Percentiles rank a stretch among this genome's conserved stretches.
These are phyloP conservation scores for Ganaspis sp. DNA, from an alignment of 1,140 invertebrate genomes.

Conservation along the genomic window DNA sequence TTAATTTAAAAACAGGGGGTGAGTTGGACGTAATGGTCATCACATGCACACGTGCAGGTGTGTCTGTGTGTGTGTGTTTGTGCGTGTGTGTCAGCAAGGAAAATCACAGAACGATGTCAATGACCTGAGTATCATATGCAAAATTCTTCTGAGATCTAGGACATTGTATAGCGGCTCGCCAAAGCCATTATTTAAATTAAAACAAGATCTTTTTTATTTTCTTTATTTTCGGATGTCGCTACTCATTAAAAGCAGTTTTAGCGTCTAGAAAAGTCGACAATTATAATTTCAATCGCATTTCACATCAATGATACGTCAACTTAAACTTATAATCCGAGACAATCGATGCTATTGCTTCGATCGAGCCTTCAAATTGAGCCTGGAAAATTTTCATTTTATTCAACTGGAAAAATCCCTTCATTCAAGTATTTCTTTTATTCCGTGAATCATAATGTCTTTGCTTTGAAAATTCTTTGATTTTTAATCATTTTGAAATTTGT, in stretches of 20 bases:
- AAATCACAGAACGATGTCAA: slow-evolving; percentile 74
- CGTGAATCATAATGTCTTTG: not conserved
- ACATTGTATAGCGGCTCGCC: slow-evolving; percentile 1
- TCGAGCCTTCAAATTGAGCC: slow-evolving; percentile 10
- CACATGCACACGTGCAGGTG: slow-evolving; percentile 62
- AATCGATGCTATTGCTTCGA: slow-evolving; percentile 14
- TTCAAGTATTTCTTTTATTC: not conserved
- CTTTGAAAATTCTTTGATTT: too few species aligned
- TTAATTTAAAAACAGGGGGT: slow-evolving; percentile 39
- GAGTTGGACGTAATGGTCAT: slow-evolving; percentile 57
- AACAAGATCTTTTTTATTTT: not conserved
- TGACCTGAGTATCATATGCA: slow-evolving; percentile 58
- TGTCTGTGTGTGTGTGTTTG: slow-evolving; percentile 58
- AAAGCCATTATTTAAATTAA: not conserved
- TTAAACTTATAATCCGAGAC: slow-evolving; percentile 22
- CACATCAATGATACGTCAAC: slow-evolving; percentile 3
- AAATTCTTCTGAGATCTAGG: slow-evolving; percentile 14
- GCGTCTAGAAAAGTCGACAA: not conserved
- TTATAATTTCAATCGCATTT: not conserved
- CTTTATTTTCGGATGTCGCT: not conserved
- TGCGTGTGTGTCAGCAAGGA: slow-evolving; percentile 67
- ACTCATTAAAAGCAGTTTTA: not conserved
- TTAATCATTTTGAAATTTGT: too few species aligned
- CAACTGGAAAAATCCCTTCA: not conserved
- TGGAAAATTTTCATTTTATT: slow-evolving; percentile 13